Percentiles rank a stretch among this genome's conserved stretches.
These are phyloP conservation scores for Chlorodrepanis virens DNA, from an alignment of 2,113 vertebrate species.

Conservation along the genomic window DNA sequence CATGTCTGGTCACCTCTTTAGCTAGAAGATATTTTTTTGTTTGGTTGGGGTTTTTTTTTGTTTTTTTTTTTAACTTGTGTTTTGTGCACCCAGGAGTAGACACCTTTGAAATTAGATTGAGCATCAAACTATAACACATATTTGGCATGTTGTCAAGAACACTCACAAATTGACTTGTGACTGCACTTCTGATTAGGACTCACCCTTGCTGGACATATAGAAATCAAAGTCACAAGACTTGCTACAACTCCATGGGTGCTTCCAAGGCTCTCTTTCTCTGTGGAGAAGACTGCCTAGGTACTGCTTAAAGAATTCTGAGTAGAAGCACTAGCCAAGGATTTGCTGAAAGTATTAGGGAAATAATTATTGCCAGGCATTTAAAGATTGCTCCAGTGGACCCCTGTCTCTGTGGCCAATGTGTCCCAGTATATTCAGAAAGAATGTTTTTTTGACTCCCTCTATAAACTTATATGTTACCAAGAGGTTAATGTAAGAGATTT, in stretches of 20 bases:
- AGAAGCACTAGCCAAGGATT: background rate
- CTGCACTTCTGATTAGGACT: background rate
- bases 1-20: background rate
- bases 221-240: background rate
- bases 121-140: background rate
- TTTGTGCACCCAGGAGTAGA: background rate
- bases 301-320: background rate
- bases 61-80: background rate
- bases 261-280: background rate
- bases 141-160: background rate
- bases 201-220: background rate
- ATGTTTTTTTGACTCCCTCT: background rate
- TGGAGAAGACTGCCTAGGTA: background rate
- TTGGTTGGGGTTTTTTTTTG: background rate
- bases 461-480: background rate
- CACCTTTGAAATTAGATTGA: background rate
- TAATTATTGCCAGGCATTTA: background rate
- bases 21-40: background rate
- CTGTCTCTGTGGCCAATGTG: background rate
- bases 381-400: background rate
- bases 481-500: background rate
- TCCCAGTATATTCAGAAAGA: background rate
- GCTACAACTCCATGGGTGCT: background rate
- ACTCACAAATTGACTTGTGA: background rate
- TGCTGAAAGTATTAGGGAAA: background rate